Conservation (phyloP, 2,888 invertebrate species). For the Eristalis tenax region DNA sequence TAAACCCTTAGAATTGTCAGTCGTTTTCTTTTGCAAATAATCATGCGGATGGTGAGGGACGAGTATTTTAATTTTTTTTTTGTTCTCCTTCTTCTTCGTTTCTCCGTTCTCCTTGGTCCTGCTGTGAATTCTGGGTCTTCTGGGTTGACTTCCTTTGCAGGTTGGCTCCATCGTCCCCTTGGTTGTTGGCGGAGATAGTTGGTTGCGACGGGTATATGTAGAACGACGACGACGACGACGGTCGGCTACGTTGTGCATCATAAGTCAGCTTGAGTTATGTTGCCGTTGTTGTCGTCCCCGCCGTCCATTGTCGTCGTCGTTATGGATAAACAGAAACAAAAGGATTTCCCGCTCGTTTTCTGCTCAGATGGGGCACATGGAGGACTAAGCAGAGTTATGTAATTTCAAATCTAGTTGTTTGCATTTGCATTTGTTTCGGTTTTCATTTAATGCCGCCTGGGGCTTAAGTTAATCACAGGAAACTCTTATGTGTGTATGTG, state of each 20-base stretch:
- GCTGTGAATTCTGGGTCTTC: slow-evolving; percentile 46
- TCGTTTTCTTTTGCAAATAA: slow-evolving; percentile 32
- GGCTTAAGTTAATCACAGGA: slow-evolving; percentile 55
- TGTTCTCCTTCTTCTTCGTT: slow-evolving; percentile 15
- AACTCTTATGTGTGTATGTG: not conserved
- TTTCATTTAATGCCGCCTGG: slow-evolving; percentile 29
- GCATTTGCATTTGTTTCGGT: slow-evolving; percentile 45
- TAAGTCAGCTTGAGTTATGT: slow-evolving; percentile 58
- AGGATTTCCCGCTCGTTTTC: slow-evolving; percentile 68
- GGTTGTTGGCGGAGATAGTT: slow-evolving; percentile 18
- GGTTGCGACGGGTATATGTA: slow-evolving; percentile 59
- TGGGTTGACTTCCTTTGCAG: slow-evolving; percentile 48
- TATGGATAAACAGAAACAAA: slow-evolving; percentile 58
- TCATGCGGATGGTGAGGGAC: not conserved
- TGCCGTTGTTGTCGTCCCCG: slow-evolving; percentile 18
- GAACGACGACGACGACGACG: slow-evolving; percentile 31
- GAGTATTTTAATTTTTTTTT: not conserved
- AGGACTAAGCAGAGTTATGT: slow-evolving; percentile 51
- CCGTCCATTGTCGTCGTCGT: slow-evolving; percentile 49
- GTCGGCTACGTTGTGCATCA: slow-evolving; percentile 44
- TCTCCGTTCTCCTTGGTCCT: slow-evolving; percentile 14
- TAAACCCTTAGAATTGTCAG: slow-evolving; percentile 6
- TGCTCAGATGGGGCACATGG: slow-evolving; percentile 57
- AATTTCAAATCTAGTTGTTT: slow-evolving; percentile 55
- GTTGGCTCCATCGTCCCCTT: slow-evolving; percentile 22